phyloP scores from a whole-genome alignment of 2,113 vertebrate species.

The Plotosus lineatus region DNA sequence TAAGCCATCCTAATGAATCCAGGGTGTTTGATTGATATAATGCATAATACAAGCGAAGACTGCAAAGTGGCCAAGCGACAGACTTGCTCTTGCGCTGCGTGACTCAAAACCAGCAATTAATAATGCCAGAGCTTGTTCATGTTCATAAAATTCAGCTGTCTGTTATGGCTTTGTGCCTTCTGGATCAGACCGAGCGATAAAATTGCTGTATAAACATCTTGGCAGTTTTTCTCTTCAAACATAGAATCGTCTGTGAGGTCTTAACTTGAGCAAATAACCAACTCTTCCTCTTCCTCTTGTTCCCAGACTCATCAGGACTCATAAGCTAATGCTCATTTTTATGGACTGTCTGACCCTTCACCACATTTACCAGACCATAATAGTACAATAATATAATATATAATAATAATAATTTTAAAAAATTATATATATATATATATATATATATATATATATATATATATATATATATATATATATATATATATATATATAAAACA shows the following conservation, averaged over 20 bases:
- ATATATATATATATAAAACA: too few species aligned
- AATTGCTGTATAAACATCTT: background rate
- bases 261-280: slow-evolving; percentile 18
- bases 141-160: slow-evolving; percentile 6
- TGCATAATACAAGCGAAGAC: slow-evolving; percentile 51
- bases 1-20: slow-evolving; percentile 58
- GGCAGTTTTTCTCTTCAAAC: slow-evolving; percentile 6
- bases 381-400: too few species aligned
- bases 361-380: slow-evolving; percentile 24
- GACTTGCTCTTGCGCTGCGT: slow-evolving; percentile 35
- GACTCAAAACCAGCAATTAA: slow-evolving; percentile 39
- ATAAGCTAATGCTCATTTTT: slow-evolving; percentile 38
- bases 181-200: background rate
- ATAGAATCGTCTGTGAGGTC: background rate
- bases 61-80: slow-evolving; percentile 36
- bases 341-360: slow-evolving; percentile 37
- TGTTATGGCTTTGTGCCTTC: slow-evolving; percentile 8
- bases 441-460: too few species aligned
- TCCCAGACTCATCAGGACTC: slow-evolving; percentile 46
- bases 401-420: too few species aligned
- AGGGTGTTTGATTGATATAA: slow-evolving; percentile 35
- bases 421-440: too few species aligned
- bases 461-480: too few species aligned
- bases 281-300: slow-evolving; percentile 33
- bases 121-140: background rate